Evolutionary conservation across 2,888 invertebrate genomes (phyloP).

Genomic region (Ischnura elegans): DNA sequence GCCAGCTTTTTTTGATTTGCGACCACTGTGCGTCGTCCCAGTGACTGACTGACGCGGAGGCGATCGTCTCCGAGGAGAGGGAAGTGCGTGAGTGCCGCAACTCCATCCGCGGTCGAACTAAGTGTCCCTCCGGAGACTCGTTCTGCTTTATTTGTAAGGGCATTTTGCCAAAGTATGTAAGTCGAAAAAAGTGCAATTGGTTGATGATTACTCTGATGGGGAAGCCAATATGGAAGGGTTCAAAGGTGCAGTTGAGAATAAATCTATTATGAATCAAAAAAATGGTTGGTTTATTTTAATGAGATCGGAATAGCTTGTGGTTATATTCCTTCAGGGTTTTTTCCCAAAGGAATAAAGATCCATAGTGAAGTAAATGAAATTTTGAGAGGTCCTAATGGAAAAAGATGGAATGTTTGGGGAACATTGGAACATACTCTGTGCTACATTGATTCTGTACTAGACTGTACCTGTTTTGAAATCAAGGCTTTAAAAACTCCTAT

Average conservation of each 20-base stretch:
- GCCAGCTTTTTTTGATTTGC: no score
- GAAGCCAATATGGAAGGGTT: background rate
- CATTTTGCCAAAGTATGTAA: background rate
- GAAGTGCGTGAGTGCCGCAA: background rate
- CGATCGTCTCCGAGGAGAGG: background rate
- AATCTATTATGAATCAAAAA: background rate
- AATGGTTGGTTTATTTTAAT: background rate
- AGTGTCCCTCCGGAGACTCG: background rate
- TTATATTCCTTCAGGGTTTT: background rate
- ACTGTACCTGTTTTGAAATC: background rate
- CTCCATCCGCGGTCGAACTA: background rate
- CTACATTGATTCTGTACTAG: background rate
- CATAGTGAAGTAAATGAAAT: background rate
- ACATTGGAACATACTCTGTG: background rate
- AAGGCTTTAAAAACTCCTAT: background rate
- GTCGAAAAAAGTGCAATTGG: background rate
- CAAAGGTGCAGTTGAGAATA: background rate
- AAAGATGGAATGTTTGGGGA: background rate
- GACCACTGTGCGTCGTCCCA: background rate
- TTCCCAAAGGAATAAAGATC: background rate
- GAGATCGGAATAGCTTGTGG: background rate
- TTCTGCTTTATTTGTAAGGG: background rate
- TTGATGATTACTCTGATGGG: background rate
- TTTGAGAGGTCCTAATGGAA: background rate
- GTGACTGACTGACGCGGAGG: background rate